These are phyloP conservation scores for Nomada fabriciana DNA, from an alignment of 2,888 invertebrate species.

Conservation along the genomic window DNA sequence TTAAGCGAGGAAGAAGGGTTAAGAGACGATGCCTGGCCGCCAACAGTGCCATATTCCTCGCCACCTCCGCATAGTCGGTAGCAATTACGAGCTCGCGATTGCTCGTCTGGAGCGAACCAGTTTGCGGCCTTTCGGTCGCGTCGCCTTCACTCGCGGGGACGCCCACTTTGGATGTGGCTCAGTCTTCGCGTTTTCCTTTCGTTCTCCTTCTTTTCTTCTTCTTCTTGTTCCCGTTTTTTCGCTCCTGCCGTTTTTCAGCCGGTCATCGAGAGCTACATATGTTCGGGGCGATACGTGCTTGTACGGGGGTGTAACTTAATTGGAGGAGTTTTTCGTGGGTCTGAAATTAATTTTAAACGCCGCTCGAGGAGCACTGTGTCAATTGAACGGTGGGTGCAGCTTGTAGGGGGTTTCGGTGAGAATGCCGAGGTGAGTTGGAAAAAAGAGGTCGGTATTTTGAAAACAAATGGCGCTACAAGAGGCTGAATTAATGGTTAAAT, in stretches of 20 bases:
- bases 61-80: constrained; percentile 65
- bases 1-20: constrained; percentile 63
- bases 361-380: too few species aligned
- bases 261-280: background rate
- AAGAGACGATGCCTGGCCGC: constrained; percentile 54
- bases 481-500: too few species aligned
- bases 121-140: constrained; percentile 73
- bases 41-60: constrained; percentile 54
- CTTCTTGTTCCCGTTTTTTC: background rate
- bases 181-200: background rate
- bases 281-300: background rate
- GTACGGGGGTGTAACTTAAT: background rate
- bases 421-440: too few species aligned
- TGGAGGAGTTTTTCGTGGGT: too few species aligned
- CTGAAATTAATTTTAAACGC: too few species aligned
- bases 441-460: too few species aligned
- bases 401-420: too few species aligned
- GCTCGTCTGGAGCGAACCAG: constrained; percentile 72
- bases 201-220: background rate
- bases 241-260: background rate
- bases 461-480: too few species aligned
- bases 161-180: constrained; percentile 44
- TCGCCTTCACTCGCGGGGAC: constrained; percentile 54
- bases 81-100: constrained; percentile 67
- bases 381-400: too few species aligned